These are phyloP conservation scores for Embidobia sp. DNA, from an alignment of 2,888 invertebrate species.

Conservation along the genomic window DNA sequence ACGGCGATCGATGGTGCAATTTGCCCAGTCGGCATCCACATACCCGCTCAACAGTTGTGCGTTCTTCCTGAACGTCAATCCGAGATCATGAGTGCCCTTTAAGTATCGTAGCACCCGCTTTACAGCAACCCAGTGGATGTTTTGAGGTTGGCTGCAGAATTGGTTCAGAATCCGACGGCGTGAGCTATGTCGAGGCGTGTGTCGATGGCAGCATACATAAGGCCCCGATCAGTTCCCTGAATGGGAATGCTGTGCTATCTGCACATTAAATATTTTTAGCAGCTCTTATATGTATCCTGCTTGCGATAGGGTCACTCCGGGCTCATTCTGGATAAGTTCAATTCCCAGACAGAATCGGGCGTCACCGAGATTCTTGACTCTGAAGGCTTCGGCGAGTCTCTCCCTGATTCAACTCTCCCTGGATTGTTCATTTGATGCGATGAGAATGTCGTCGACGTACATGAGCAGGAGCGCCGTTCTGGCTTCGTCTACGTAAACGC, in stretches of 20 bases:
- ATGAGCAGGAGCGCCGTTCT: not conserved
- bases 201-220: not conserved
- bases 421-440: no score
- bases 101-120: not conserved
- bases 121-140: not conserved
- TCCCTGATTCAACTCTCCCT: no score
- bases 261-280: no score
- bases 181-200: not conserved
- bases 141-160: not conserved
- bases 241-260: no score
- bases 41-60: not conserved
- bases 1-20: not conserved
- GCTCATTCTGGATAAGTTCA: no score
- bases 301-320: no score
- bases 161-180: not conserved
- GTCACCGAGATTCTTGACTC: no score
- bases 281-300: no score
- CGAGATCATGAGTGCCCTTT: not conserved
- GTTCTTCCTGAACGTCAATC: not conserved
- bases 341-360: no score
- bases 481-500: slow-evolving; percentile 1
- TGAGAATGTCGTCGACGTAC: no score
- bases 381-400: no score
- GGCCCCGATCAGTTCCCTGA: no score
- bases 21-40: slow-evolving; percentile 12